Conservation (phyloP, 1,140 invertebrate genomes). For the Ganaspis sp. region DNA sequence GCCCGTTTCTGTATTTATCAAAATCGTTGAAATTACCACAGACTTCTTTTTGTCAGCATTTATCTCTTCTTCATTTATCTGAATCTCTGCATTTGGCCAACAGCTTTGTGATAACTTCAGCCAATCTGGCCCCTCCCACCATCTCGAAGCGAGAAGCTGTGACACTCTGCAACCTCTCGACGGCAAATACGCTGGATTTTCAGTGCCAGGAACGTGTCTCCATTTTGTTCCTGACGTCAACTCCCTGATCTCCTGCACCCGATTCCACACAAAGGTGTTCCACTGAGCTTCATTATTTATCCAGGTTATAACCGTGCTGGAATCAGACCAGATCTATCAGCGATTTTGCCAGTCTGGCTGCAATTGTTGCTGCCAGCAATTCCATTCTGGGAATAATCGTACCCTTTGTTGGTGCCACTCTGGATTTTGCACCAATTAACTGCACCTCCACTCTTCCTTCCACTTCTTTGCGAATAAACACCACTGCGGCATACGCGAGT, state of each 20-base stretch:
- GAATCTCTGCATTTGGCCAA: neutral
- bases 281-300: neutral
- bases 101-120: neutral
- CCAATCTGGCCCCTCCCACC: neutral
- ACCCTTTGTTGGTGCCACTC: neutral
- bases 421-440: neutral
- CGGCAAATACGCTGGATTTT: neutral
- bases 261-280: neutral
- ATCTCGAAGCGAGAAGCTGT: neutral
- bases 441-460: neutral
- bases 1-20: neutral
- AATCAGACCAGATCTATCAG: neutral
- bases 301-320: neutral
- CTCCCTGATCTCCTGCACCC: neutral
- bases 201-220: neutral
- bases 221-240: neutral
- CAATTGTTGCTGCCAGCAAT: neutral
- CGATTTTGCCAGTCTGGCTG: neutral
- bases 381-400: neutral
- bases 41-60: neutral
- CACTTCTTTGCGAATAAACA: neutral
- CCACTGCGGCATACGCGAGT: neutral
- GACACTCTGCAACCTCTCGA: neutral
- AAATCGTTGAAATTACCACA: neutral
- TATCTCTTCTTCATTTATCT: neutral